phyloP scores from a whole-genome alignment of 2,888 invertebrate genomes.

The Oligia strigilis region DNA sequence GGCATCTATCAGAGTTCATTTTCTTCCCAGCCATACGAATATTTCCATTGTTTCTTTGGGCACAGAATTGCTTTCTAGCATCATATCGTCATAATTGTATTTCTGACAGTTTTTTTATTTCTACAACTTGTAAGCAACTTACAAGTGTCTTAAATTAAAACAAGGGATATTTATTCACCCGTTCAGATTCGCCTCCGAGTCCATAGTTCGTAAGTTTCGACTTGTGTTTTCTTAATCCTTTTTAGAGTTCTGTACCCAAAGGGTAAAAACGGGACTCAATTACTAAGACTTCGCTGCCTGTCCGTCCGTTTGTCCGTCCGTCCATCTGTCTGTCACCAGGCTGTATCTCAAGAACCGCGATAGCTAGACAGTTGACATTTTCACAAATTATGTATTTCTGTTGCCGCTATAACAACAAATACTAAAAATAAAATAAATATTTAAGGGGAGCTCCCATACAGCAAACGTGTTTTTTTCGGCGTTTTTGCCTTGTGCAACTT shows the following conservation, averaged over 20 bases:
- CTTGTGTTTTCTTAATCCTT: not conserved
- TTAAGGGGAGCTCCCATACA: too few species aligned
- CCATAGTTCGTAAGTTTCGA: not conserved
- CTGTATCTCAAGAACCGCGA: too few species aligned
- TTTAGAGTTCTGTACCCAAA: not conserved
- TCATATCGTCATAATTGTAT: not conserved
- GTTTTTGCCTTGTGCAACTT: not conserved
- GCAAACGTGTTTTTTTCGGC: too few species aligned
- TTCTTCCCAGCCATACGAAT: not conserved
- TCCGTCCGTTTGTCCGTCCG: too few species aligned
- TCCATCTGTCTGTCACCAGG: too few species aligned
- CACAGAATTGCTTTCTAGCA: not conserved
- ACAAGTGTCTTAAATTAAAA: not conserved
- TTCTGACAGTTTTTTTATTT: not conserved
- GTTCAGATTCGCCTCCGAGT: not conserved
- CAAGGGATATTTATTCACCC: not conserved
- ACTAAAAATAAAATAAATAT: too few species aligned
- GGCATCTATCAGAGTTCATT: not conserved
- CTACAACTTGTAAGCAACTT: not conserved
- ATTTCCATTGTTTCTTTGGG: not conserved
- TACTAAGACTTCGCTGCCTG: too few species aligned
- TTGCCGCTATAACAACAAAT: too few species aligned
- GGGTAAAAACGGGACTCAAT: too few species aligned
- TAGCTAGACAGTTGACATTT: too few species aligned
- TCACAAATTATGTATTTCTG: too few species aligned